These are phyloP conservation scores for Aegotheles bennettii DNA, from an alignment of 2,113 vertebrate species.

Conservation along the genomic window DNA sequence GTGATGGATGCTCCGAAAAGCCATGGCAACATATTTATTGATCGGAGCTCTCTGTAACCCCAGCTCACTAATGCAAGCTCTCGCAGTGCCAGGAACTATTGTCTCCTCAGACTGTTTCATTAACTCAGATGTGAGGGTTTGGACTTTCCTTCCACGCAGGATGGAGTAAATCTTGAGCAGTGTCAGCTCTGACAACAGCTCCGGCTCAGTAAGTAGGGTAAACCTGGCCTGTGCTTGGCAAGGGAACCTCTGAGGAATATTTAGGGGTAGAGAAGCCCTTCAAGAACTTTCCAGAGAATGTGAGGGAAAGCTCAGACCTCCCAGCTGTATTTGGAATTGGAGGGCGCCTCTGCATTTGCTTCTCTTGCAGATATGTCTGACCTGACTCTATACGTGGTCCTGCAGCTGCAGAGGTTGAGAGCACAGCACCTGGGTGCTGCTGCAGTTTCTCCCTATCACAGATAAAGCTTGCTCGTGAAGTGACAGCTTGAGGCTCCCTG, in stretches of 20 bases:
- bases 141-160: constrained; percentile 17
- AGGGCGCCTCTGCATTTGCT: not conserved
- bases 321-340: not conserved
- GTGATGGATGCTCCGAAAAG: constrained; percentile 24
- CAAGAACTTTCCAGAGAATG: not conserved
- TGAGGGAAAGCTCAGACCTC: not conserved
- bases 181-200: constrained; percentile 35
- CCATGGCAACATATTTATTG: constrained; percentile 54
- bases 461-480: not conserved
- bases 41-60: constrained; percentile 53
- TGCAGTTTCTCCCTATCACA: not conserved
- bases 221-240: not conserved
- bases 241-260: not conserved
- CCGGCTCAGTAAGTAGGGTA: not conserved
- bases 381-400: not conserved
- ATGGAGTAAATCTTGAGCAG: not conserved
- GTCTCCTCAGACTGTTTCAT: constrained; percentile 58
- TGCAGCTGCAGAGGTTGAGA: not conserved
- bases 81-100: constrained; percentile 35
- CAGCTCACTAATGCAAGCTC: constrained; percentile 48
- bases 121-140: constrained; percentile 51
- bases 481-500: not conserved
- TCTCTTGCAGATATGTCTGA: not conserved
- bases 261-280: not conserved
- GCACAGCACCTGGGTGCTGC: not conserved